These are phyloP conservation scores for Paramormyrops hopkinsi DNA, from an alignment of 2,797 vertebrate genomes.

Conservation along the genomic window DNA sequence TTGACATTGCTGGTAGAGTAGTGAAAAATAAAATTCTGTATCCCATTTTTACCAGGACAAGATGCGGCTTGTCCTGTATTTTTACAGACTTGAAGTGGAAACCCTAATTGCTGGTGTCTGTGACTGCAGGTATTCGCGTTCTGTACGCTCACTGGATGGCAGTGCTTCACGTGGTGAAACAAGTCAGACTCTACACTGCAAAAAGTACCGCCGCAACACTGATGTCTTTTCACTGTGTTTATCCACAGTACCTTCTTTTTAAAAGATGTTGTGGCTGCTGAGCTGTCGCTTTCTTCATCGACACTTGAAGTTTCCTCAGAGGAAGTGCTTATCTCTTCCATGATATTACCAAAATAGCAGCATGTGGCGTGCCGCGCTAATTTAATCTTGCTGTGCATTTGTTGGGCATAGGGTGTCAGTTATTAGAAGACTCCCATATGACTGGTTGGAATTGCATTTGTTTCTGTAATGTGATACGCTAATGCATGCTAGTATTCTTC, in stretches of 20 bases:
- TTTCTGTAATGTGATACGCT: not conserved
- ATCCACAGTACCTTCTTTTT: not conserved
- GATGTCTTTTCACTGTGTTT: not conserved
- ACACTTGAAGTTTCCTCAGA: not conserved
- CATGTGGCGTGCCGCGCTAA: not conserved
- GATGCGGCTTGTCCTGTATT: not conserved
- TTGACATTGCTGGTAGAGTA: not conserved
- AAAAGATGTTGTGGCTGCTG: not conserved
- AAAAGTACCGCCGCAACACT: not conserved
- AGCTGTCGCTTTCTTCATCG: not conserved
- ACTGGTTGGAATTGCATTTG: not conserved
- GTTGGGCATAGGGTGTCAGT: not conserved
- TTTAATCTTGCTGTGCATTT: not conserved
- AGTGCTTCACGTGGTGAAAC: not conserved
- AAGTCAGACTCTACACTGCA: not conserved
- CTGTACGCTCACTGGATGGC: not conserved
- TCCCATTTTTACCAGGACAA: not conserved
- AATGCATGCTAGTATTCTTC: not conserved
- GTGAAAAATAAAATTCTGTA: not conserved
- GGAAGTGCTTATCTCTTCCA: not conserved
- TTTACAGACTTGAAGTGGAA: not conserved
- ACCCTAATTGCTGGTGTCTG: not conserved
- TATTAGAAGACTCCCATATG: not conserved
- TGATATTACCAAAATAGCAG: not conserved
- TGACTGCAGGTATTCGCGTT: not conserved